A percentile compares a stretch with the other conserved stretches of the same genome.
Conservation (phyloP, 2,888 invertebrate species). For the Ligdia adustata region DNA sequence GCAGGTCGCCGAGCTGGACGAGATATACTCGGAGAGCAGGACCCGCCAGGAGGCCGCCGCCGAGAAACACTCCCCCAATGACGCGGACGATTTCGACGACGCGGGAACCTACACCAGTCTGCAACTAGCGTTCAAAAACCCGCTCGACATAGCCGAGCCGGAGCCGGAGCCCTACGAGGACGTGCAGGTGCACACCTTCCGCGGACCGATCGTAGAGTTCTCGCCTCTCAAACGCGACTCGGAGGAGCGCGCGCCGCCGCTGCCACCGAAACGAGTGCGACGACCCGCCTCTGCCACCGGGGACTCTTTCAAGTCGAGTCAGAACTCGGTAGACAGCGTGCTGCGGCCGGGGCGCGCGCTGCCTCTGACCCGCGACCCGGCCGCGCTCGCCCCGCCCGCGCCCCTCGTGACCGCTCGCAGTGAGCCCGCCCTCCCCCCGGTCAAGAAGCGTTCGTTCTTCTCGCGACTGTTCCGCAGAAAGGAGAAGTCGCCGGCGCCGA, state of each 20-base stretch:
- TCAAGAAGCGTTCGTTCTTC: slow-evolving; percentile 76
- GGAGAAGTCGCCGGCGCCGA: slow-evolving; percentile 75
- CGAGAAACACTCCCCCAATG: slow-evolving; percentile 65
- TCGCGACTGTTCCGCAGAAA: slow-evolving; percentile 73
- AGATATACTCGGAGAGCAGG: slow-evolving; percentile 90
- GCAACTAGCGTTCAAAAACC: slow-evolving; percentile 94
- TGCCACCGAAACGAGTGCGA: slow-evolving; percentile 91
- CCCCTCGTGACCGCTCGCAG: slow-evolving; percentile 61
- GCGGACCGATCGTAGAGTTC: slow-evolving; percentile 81
- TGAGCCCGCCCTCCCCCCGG: slow-evolving; percentile 73
- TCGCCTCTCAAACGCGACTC: slow-evolving; percentile 81
- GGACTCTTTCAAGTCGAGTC: slow-evolving; percentile 67
- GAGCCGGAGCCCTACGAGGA: slow-evolving; percentile 85
- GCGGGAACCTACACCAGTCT: slow-evolving; percentile 92
- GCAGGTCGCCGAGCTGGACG: slow-evolving; percentile 91
- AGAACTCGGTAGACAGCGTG: slow-evolving; percentile 70
- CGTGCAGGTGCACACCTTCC: slow-evolving; percentile 74
- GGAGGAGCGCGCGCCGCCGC: slow-evolving; percentile 85
- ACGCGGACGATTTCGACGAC: slow-evolving; percentile 88
- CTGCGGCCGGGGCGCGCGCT: slow-evolving; percentile 66
- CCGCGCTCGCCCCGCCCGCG: slow-evolving; percentile 41
- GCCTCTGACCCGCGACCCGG: slow-evolving; percentile 57
- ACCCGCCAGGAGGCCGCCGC: slow-evolving; percentile 73
- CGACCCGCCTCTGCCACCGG: slow-evolving; percentile 91
- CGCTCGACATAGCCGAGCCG: slow-evolving; percentile 84